Base-by-base conservation (phyloP, 2,797 vertebrate genomes). In the Gastrophryne carolinensis region DNA sequence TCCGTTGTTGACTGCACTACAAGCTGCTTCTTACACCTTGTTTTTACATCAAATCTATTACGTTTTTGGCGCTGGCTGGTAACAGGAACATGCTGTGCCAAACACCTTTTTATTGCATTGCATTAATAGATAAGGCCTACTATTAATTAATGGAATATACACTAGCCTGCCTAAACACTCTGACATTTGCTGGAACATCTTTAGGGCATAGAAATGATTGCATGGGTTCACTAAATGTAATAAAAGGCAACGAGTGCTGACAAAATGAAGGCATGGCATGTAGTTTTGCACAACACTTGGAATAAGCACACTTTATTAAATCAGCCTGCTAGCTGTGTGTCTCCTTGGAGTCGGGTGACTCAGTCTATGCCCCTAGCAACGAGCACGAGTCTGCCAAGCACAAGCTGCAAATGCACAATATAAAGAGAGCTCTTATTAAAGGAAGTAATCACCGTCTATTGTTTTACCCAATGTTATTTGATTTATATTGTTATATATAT, bases 201-300 rank as follows among this genome's bases (percentile, higher is more conserved):
- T 68, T 37, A 56, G 65, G 65, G 50, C 50, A 56, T 32, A 56
- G 53, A 29, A 24, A 68, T 56, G 30, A 56, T 52, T 54, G 62
- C 15, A 29, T 41, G 49, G 37, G 50, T 26, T 54, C 24, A 15
- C 34, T 17, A 24, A 54, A 68, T 68, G 27, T 39, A 56, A 68
- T 68, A 68, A 41, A 56, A 26, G 65, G 39, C 29, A 35, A 30
- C 37, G 35, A 67, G 32, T 54, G 65, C 65, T 68, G 65, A 68
- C 50, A 39, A 37, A 50, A 56, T 68, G 30, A 54, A 68, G 50
- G 34, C 63, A 54, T 53, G 19, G 29, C 41, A 39, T 41, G 24
- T 39, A 26, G 50, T 54, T 39, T 68, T 68, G 32, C 49, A 68
- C 32, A 15, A 41, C 11, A 68, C 39, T 54, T 54, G 24, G 49